These are phyloP conservation scores for Sebastes aleutianus DNA, from an alignment of 2,797 vertebrate species.

Conservation along the genomic window DNA sequence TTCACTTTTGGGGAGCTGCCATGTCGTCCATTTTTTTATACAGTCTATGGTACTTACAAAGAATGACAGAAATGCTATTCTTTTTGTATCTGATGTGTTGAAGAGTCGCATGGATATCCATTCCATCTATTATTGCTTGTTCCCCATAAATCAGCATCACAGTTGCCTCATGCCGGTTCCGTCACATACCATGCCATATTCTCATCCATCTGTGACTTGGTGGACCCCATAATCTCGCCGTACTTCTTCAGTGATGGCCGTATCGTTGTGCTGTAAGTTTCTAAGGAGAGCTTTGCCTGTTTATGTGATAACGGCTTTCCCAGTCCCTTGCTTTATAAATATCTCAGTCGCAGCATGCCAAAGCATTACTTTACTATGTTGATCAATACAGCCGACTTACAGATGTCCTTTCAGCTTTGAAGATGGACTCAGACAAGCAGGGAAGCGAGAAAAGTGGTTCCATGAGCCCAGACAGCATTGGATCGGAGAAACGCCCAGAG, in stretches of 20 bases:
- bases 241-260: conserved; percentile 76
- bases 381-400: conserved; percentile 89
- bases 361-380: conserved; percentile 39
- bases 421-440: conserved; percentile 92
- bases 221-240: conserved; percentile 73
- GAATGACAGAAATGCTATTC: conserved; percentile 70
- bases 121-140: conserved; percentile 73
- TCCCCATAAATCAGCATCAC: conserved; percentile 74
- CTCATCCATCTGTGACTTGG: conserved; percentile 79
- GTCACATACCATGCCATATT: conserved; percentile 77
- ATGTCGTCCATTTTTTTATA: too few relatives aligned
- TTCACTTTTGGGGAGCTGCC: too few relatives aligned
- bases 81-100: conserved; percentile 39
- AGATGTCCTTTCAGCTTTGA: conserved; percentile 98
- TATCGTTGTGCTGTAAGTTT: conserved; percentile 80
- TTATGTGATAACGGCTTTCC: conserved; percentile 64
- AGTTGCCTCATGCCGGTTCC: conserved; percentile 77
- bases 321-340: conserved; percentile 64
- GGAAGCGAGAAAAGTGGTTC: conserved; percentile 80
- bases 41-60: not conserved
- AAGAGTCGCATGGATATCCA: conserved; percentile 65
- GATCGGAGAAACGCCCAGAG: conserved; percentile 81
- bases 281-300: conserved; percentile 78
- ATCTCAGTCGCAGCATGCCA: conserved; percentile 64
- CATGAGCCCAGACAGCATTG: conserved; percentile 86